A percentile compares a stretch with the other conserved stretches of the same genome.
These are phyloP conservation scores for Latheticus oryzae DNA, from an alignment of 2,888 invertebrate species.

Conservation along the genomic window DNA sequence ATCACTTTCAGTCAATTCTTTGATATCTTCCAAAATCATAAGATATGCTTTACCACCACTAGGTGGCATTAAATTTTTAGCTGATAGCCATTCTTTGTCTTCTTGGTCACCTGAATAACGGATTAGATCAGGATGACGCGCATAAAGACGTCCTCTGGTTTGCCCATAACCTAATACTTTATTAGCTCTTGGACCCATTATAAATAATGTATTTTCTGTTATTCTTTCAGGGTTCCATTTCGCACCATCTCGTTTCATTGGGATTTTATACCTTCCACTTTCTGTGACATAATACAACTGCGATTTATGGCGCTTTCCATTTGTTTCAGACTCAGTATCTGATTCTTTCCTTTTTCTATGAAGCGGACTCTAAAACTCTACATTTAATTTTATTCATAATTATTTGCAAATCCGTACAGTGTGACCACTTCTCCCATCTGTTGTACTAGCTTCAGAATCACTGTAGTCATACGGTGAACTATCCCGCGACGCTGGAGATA, in stretches of 20 bases:
- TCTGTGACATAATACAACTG: constrained; percentile 62
- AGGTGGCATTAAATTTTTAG: constrained; percentile 80
- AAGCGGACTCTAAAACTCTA: constrained; percentile 67
- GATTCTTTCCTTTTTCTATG: constrained; percentile 74
- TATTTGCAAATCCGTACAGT: constrained; percentile 55
- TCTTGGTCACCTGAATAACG: constrained; percentile 83
- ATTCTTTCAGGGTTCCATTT: constrained; percentile 83
- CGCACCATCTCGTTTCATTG: constrained; percentile 68
- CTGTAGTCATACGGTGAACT: constrained; percentile 69
- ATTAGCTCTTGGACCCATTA: constrained; percentile 83
- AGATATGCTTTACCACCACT: constrained; percentile 85
- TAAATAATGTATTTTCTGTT: constrained; percentile 78
- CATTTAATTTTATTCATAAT: constrained; percentile 7
- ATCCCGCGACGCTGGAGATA: constrained; percentile 66
- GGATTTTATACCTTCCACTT: constrained; percentile 67
- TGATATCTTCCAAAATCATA: constrained; percentile 82
- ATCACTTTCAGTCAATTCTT: constrained; percentile 78
- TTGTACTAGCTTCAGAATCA: constrained; percentile 69
- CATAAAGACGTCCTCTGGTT: constrained; percentile 79
- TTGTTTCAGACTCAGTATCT: constrained; percentile 74
- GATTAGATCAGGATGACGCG: constrained; percentile 81
- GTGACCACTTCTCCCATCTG: constrained; percentile 67
- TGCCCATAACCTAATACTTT: constrained; percentile 81
- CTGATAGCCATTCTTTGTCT: constrained; percentile 85
- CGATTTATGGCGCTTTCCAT: constrained; percentile 61